Evolutionary conservation across 1,140 invertebrate species (phyloP).

Genomic region (Oncopodura yosiiana): DNA sequence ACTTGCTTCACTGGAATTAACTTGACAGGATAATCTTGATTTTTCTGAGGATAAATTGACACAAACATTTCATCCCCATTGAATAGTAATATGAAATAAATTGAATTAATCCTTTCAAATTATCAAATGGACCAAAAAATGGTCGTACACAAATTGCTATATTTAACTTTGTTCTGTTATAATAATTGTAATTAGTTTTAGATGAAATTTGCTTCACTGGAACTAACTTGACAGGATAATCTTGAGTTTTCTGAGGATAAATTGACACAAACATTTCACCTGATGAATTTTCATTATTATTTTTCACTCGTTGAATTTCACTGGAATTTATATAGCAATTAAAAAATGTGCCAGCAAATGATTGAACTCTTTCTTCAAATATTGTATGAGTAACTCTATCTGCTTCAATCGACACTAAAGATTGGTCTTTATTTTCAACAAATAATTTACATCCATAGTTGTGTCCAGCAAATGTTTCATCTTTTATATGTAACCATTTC

Average conservation of each 20-base stretch:
- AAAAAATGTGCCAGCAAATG: constrained; percentile 23
- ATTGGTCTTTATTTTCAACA: not conserved
- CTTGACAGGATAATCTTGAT: constrained; percentile 25
- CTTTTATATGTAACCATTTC: constrained; percentile 17
- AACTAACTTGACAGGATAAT: no score
- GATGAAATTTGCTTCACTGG: no score
- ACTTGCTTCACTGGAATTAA: constrained; percentile 13
- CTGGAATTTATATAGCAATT: constrained; percentile 33
- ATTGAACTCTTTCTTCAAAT: constrained; percentile 31
- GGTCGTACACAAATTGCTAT: constrained; percentile 25
- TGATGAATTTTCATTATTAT: no score
- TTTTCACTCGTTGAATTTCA: no score
- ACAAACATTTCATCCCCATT: constrained; percentile 21
- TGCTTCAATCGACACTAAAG: not conserved
- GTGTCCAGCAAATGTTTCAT: constrained; percentile 9
- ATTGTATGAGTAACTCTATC: constrained; percentile 21
- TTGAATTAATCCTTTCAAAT: constrained; percentile 18
- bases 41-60: constrained; percentile 17
- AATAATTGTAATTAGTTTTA: not conserved
- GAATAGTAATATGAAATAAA: constrained; percentile 29
- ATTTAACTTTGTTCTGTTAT: not conserved
- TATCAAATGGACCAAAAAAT: constrained; percentile 28
- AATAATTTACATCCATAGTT: constrained; percentile 25
- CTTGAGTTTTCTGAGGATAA: no score
- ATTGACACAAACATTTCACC: no score